Evolutionary conservation across 23 tunicate species (phyloP), one percentile per base, ranked within the genome.

Genomic region (Phallusia fumigata): DNA sequence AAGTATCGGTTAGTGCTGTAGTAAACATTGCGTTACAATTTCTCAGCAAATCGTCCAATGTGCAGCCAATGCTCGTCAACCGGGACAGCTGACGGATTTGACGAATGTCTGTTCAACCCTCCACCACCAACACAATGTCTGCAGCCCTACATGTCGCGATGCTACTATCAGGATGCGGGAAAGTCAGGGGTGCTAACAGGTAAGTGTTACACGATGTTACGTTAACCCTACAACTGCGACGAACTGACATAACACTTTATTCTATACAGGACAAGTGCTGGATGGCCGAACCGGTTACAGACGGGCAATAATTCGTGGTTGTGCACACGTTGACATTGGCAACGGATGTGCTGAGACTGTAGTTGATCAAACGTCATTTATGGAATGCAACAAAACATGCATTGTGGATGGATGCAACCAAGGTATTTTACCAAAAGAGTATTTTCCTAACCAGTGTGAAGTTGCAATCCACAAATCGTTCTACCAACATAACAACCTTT

Each of bases 81-180:
- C 0, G 31, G 26, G 36, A 58, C 64, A 6, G 30, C 69, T 58
- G 69, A 77, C 53, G 80, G 80, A 3, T 77, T 33, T 44, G 80
- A 77, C 35, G 72, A 32, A 15, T 84, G 88, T 52, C 32, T 84
- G 52, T 32, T 18, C 18, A 77, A 84, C 52, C 88, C 88, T 26
- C 76, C 76, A 15, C 52, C 72, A 8, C 74, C 82, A 2, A 34
- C 88, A 30, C 51, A 32, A 0, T 84, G 88, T 33, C 31, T 50
- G 8, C 52, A 24, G 0, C 88, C 88, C 6, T 84, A 76, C 47
- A 35, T 45, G 30, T 65, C 45, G 10, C 44, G 26, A 15, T 84
- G 88, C 31, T 31, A 28, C 6, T 49, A 49, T 21, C 35, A 52
- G 5, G 83, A 80, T 47, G 15, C 0, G 0, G 83, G 83, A 80